A percentile compares a stretch with the other conserved stretches of the same genome.
phyloP scores from a whole-genome alignment of 2,113 vertebrate genomes.

The Colinus virginianus region DNA sequence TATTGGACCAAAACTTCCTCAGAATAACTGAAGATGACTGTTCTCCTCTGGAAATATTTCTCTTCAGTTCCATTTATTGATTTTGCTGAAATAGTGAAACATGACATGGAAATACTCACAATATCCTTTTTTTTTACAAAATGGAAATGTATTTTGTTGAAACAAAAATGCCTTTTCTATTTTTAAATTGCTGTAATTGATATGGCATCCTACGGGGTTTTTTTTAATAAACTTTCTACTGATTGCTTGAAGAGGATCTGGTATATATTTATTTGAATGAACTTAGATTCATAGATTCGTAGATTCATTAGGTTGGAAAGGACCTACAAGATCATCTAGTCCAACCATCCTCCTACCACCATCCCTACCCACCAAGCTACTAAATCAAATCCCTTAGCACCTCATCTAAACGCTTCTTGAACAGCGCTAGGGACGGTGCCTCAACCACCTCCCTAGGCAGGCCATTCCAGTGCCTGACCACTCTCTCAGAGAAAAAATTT shows the following conservation, averaged over 20 bases:
- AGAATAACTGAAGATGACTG: neutral
- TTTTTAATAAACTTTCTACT: neutral
- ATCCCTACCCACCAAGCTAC: too few relatives aligned
- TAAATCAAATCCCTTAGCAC: too few relatives aligned
- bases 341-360: too few relatives aligned
- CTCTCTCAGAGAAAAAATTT: too few relatives aligned
- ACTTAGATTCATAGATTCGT: too few relatives aligned
- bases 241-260: neutral
- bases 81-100: neutral
- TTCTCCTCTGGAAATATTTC: neutral
- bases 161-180: neutral
- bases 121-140: neutral
- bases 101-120: neutral
- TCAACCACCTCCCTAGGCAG: too few relatives aligned
- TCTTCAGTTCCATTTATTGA: neutral
- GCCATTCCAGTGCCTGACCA: too few relatives aligned
- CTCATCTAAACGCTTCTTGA: too few relatives aligned
- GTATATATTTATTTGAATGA: neutral
- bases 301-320: too few relatives aligned
- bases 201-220: neutral
- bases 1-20: neutral
- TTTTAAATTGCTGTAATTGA: rapidly evolving
- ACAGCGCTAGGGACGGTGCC: too few relatives aligned
- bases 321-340: too few relatives aligned
- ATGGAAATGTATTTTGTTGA: neutral